Base-by-base conservation (phyloP, 2,113 vertebrate species). In the Camelus dromedarius region DNA sequence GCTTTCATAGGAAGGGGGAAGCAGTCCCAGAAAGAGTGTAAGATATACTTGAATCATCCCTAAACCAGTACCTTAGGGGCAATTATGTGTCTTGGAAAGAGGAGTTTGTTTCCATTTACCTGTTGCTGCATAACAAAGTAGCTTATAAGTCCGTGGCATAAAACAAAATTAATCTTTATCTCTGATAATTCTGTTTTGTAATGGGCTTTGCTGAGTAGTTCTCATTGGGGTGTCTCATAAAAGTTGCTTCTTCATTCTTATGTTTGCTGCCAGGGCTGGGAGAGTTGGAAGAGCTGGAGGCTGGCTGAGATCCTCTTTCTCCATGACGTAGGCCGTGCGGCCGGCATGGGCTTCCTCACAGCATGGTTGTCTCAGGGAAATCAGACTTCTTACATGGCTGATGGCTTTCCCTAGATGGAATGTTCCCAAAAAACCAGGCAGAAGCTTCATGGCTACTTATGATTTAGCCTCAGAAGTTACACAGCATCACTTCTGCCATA, bases 31-130 rank as follows among this genome's bases (percentile, higher is more conserved):
- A 69, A 81, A 75, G 32, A 67, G 42, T 75, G 35, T 82, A 62
- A 70, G 22, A 26, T 88, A 80, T 69, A 69, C 50, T 56, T 85
- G 72, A 92, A 70, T 85, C 19, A 58, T 46, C 85, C 26, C 20
- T 46, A 58, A 95, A 87, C 26, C 32, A n/a, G 42, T 91, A 75
- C 20, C 18, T 72, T 88, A 64, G 15, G 48, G 9, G 15, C 79
- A 95, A 89, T 88, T 85, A 95, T 72, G 62, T 60, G 7, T 66
- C 76, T 72, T 73, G 70, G 46, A 72, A 80, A 72, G n/a, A 90
- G 48, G 38, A 95, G 38, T 35, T 19, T 73, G 6, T 81, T 94
- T 94, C 54, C 48, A 2, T 90, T 88, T 89, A 58, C 12, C 46
- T 80, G 50, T 13, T 11, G 30, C 24, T 70, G 52, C 13, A 82